Evolutionary conservation across 2,888 invertebrate species (phyloP).

Genomic region (Hermaeophaga mercurialis): DNA sequence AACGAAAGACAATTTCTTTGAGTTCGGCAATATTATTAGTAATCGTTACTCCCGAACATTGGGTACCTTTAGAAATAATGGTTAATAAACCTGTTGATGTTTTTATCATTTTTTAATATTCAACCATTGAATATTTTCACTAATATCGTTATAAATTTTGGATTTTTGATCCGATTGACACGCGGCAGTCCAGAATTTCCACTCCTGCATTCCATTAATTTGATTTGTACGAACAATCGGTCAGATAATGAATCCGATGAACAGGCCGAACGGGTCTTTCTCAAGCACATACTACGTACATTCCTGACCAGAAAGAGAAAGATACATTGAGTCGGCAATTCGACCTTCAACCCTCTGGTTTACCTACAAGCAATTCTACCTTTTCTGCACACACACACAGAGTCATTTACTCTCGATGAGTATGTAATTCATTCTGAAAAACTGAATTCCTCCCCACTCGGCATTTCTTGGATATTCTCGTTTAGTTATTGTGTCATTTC

Average conservation of each 20-base stretch:
- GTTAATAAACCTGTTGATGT: no score
- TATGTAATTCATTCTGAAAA: conserved; percentile 20
- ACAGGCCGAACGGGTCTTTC: conserved; percentile 51
- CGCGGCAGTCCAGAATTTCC: background rate
- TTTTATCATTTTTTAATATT: no score
- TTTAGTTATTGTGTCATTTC: conserved; percentile 3
- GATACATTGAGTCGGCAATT: conserved; percentile 35
- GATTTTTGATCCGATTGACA: no score
- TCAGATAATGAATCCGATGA: conserved; percentile 52
- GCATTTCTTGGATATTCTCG: background rate
- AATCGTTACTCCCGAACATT: no score
- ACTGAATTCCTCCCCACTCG: conserved; percentile 4
- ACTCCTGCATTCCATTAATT: conserved; percentile 48
- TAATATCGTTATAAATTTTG: no score
- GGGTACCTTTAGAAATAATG: no score
- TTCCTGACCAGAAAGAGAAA: conserved; percentile 50
- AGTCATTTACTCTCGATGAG: conserved; percentile 8
- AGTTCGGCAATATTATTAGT: no score
- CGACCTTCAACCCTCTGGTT: conserved; percentile 53
- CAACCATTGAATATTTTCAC: no score
- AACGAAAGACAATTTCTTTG: no score
- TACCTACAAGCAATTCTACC: conserved; percentile 45
- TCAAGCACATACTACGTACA: conserved; percentile 45
- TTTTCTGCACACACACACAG: conserved; percentile 21
- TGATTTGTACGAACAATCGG: conserved; percentile 52